Base-by-base conservation (phyloP, 1,140 invertebrate species). In the Venturia canescens region DNA sequence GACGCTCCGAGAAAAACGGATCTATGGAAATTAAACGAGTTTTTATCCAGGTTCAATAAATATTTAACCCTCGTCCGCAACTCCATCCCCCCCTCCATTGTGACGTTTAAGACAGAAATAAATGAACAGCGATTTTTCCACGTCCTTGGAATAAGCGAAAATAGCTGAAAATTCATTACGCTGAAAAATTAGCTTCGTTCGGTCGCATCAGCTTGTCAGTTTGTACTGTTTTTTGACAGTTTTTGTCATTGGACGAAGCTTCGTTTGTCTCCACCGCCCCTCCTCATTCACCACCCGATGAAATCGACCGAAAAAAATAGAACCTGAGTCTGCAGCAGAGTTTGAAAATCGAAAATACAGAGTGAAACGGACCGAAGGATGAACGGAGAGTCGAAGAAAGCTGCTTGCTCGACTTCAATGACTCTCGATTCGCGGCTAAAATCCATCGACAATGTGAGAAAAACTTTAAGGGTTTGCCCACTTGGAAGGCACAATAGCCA, bases 361-460 rank as follows among this genome's bases (percentile, higher is more conserved):
- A 69, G 31, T 48, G 60, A n/a, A 78, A 75, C 72, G 23, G 57
- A 53, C 53, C 13, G 27, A 1, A 75, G 21, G 27, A 75, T 75
- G 57, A 44, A 21, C 16, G 71, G 18, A 34, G 31, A 44, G 44
- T 50, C 16, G 3, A 48, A 7, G 18, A 26, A 31, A 23, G 57
- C 72, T 57, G 26, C n/a, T n/a, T 7, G 18, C 1, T 60, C 11
- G 57, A 60, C 13, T 60, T 60, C 57, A 60, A 23, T 60, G 57
- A 21, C n/a, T 4, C n/a, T 60, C 57, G 57, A 60, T 60, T 50
- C 11, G 18, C 15, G 48, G 48, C 18, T 7, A 50, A 50, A 50
- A 9, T 60, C 9, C 18, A 60, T 60, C 1, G 3, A 16, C 31
- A 21, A 60, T 9, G 57, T n/a, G 21, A 60, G 18, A 60, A 60